A percentile compares a stretch with the other conserved stretches of the same genome.
These are phyloP conservation scores for Neosilurus hyrtlii DNA, from an alignment of 2,797 vertebrate genomes.

Conservation along the genomic window DNA sequence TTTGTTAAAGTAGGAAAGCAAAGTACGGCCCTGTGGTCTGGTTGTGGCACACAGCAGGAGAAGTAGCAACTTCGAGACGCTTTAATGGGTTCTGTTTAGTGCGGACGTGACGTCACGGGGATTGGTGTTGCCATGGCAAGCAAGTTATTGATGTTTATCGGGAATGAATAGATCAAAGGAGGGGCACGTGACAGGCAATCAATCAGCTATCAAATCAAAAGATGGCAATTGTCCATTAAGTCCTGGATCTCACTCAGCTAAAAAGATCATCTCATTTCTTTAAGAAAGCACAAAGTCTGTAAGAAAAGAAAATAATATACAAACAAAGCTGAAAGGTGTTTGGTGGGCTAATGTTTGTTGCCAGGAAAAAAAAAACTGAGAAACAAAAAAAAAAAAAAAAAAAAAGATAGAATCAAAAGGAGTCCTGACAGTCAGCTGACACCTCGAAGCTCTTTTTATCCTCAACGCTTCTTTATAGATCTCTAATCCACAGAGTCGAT, in stretches of 20 bases:
- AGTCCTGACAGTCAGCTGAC: slow-evolving; percentile 73
- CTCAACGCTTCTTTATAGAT: slow-evolving; percentile 58
- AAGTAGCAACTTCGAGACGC: slow-evolving; percentile 39
- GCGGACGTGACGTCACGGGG: slow-evolving; percentile 82
- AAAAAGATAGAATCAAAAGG: slow-evolving; percentile 64
- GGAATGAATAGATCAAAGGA: slow-evolving; percentile 82
- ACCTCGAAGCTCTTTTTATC: slow-evolving; percentile 66
- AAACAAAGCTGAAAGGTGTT: slow-evolving; percentile 18
- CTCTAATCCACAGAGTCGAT: slow-evolving; percentile 63
- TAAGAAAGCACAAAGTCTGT: neutral
- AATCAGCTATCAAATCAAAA: slow-evolving; percentile 95
- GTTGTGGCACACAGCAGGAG: neutral
- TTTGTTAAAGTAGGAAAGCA: neutral
- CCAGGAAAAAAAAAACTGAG: no score
- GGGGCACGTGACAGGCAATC: slow-evolving; percentile 85
- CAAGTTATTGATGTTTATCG: slow-evolving; percentile 98
- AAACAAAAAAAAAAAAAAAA: slow-evolving; percentile 39
- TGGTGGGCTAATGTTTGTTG: slow-evolving; percentile 57
- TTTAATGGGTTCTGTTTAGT: slow-evolving; percentile 71
- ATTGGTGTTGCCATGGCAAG: slow-evolving; percentile 76
- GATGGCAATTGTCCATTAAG: slow-evolving; percentile 90
- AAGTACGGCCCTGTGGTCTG: slow-evolving; percentile 42
- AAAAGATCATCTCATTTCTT: slow-evolving; percentile 29
- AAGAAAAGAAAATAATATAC: neutral
- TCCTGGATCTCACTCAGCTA: slow-evolving; percentile 60